Evolutionary conservation across 2,797 vertebrate genomes (phyloP), one percentile per base, ranked within the genome.

Genomic region (Microchirus variegatus): DNA sequence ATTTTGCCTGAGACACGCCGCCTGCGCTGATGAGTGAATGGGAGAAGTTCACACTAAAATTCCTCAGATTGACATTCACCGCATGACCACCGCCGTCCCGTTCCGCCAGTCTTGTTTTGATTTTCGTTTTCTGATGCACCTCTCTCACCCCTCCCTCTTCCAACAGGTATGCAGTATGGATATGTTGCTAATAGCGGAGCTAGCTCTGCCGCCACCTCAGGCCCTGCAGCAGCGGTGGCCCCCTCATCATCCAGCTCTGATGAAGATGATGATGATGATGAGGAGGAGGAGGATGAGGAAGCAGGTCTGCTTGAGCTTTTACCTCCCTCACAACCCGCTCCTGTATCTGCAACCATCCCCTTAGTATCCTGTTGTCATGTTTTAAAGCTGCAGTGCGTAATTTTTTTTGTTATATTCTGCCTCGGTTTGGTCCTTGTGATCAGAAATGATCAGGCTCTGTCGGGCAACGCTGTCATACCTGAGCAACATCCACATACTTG

Each of bases 281-380:
- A 96, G 87, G 96, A 95, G 76, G 95, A 95, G 79, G 95, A 96
- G 90, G 97, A 99, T 95, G 97, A 99, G 95, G 97, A 99, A 98
- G 96, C 97, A 99, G 97, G 97, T 99, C 95, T 95, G 96, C 95
- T 95, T 93, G 94, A 92, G 94, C 93, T 95, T 94, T 95, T 94
- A 92, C 86, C 82, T 63, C 35, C 87, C 87, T 80, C 78, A 77
- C 44, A 74, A 83, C 69, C 80, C 84, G 80, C 67, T 73, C 61
- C 85, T 70, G 77, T 70, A 52, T 69, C 38, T 45, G 38, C 45
- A 16, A 57, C 57, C 58, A 53, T 43, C 53, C 45, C 9, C 50
- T 36, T 51, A 0, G 87, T 51, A 66, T 80, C 68, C 46, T 75
- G 13, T 37, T 56, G 18, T 44, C 15, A 17, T n/a, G 31, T 31